Conservation (phyloP, 2,888 invertebrate species). For the Mesorhabditis spiculigera region DNA sequence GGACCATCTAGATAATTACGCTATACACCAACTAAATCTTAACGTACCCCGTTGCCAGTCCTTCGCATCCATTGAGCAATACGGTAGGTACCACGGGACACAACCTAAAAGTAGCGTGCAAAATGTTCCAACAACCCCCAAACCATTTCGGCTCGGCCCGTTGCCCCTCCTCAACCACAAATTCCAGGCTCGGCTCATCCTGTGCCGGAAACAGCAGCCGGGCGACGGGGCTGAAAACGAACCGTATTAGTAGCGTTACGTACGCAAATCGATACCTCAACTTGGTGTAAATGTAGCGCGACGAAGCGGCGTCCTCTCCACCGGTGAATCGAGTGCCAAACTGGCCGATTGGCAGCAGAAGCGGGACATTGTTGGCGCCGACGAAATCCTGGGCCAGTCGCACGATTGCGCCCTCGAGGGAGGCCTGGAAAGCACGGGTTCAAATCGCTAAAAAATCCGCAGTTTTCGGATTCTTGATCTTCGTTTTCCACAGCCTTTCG, state of each 20-base stretch:
- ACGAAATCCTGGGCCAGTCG: slow-evolving; percentile 95
- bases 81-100: slow-evolving; percentile 92
- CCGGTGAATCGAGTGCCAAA: slow-evolving; percentile 83
- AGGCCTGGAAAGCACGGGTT: slow-evolving; percentile 59
- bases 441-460: no score
- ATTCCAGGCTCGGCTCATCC: slow-evolving; percentile 80
- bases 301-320: slow-evolving; percentile 91
- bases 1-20: slow-evolving; percentile 20
- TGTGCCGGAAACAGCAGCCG: slow-evolving; percentile 79
- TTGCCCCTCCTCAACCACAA: slow-evolving; percentile 86
- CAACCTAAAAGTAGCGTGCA: no score
- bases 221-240: slow-evolving; percentile 69
- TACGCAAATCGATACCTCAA: slow-evolving; percentile 61
- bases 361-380: slow-evolving; percentile 91
- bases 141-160: slow-evolving; percentile 89
- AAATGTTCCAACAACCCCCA: no score
- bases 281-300: slow-evolving; percentile 93
- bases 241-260: neutral
- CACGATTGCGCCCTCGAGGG: slow-evolving; percentile 87
- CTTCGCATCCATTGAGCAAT: slow-evolving; percentile 91
- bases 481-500: no score
- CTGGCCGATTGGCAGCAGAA: slow-evolving; percentile 81
- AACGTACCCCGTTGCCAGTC: slow-evolving; percentile 85
- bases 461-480: no score
- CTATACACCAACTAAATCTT: neutral